A percentile compares a stretch with the other conserved stretches of the same genome.
Conservation (phyloP, 2,888 invertebrate genomes). For the Caenorhabditis sinica region DNA sequence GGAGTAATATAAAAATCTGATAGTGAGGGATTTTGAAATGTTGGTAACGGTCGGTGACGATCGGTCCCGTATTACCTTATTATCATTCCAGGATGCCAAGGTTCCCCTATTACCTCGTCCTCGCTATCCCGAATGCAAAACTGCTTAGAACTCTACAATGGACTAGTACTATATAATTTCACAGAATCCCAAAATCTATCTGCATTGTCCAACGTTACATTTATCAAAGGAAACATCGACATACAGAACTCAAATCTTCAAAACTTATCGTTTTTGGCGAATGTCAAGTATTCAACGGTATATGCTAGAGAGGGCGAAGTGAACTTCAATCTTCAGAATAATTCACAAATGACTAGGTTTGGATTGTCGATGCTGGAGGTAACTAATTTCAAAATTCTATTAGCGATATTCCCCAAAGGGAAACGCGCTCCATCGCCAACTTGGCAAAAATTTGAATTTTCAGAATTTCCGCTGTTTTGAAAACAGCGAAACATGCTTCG, state of each 20-base stretch:
- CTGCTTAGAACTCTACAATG: background rate
- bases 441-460: too few relatives aligned
- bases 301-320: background rate
- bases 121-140: background rate
- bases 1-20: too few relatives aligned
- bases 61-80: too few relatives aligned
- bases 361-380: background rate
- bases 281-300: background rate
- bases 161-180: background rate
- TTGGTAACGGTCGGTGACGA: too few relatives aligned
- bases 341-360: background rate
- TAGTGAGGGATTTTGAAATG: too few relatives aligned
- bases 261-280: constrained; percentile 1
- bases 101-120: background rate
- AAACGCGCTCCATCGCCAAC: too few relatives aligned
- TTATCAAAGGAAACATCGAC: background rate
- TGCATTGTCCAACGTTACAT: background rate
- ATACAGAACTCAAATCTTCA: constrained; percentile 8
- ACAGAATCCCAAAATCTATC: background rate
- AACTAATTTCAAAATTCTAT: background rate
- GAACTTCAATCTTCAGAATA: background rate
- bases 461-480: too few relatives aligned
- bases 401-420: too few relatives aligned
- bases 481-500: too few relatives aligned
- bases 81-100: background rate